Conservation (phyloP, 2,797 vertebrate genomes). For the Mus minutoides region DNA sequence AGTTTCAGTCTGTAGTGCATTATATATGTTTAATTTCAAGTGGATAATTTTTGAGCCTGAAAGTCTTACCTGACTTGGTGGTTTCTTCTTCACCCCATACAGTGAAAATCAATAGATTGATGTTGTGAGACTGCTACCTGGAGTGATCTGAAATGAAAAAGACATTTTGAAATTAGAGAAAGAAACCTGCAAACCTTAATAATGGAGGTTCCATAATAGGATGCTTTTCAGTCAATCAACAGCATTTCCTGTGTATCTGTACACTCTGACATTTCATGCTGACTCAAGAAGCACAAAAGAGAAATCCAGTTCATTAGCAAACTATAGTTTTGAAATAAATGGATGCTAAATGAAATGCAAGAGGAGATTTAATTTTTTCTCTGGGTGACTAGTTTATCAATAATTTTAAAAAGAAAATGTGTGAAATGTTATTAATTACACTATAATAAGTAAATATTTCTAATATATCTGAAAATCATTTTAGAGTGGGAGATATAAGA, state of each 20-base stretch:
- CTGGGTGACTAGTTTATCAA: background rate
- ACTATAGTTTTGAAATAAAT: slow-evolving; percentile 17
- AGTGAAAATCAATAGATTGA: slow-evolving; percentile 77
- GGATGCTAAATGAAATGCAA: background rate
- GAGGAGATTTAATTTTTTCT: background rate
- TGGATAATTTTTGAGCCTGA: slow-evolving; percentile 10
- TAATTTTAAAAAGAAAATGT: background rate
- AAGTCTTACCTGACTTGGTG: slow-evolving; percentile 68
- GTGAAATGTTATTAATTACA: background rate
- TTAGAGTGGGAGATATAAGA: background rate
- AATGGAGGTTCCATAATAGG: background rate
- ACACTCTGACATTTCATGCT: background rate
- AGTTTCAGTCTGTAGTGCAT: slow-evolving; percentile 5
- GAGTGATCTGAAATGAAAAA: slow-evolving; percentile 83
- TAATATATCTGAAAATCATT: background rate
- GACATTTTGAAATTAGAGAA: slow-evolving; percentile 77
- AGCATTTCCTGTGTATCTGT: background rate
- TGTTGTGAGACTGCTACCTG: slow-evolving; percentile 73
- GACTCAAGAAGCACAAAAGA: background rate
- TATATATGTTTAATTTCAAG: slow-evolving; percentile 62
- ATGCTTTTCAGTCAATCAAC: slow-evolving; percentile 49
- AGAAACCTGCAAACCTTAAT: slow-evolving; percentile 54
- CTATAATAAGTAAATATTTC: background rate
- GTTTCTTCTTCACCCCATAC: slow-evolving; percentile 47
- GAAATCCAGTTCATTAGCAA: background rate